Base-by-base conservation (phyloP, 2,797 vertebrate species). In the Coregonus suidteri region DNA sequence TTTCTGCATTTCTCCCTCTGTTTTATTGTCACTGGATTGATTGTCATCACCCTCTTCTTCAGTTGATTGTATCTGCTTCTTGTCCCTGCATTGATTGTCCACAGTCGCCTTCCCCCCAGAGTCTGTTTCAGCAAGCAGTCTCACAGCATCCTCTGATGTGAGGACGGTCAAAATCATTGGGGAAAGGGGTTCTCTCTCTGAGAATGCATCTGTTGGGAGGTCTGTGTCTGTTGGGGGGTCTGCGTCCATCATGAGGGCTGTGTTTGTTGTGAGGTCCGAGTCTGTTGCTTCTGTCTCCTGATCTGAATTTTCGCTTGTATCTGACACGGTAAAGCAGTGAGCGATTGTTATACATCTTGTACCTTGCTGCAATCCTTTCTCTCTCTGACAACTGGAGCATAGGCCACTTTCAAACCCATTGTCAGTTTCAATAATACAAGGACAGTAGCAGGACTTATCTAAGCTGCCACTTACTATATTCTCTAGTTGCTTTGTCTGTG, bases 331-430 rank as follows among this genome's bases (percentile, higher is more conserved):
- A 71, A 51, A 52, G 69, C 34, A 47, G 2, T 69, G 35, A 37
- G n/a, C 18, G 1, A 20, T 35, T 1, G n/a, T n/a, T 14, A 71
- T 52, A 6, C 6, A n/a, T 6, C 15, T 37, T 15, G 18, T 47
- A 34, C 0, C 25, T 25, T 25, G 25, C 25, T 25, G 25, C 25
- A 25, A 25, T 25, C 25, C 25, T 16, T 31, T 54, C 13, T 34
- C 20, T 11, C 1, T 0, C 4, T 75, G 59, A 75, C 75, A 74
- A 75, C 67, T 53, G n/a, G 70, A 52, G 74, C 54, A 47, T 3
- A 62, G 7, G 0, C 2, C 1, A 14, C 2, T 5, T 66, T 78
- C 53, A 52, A 74, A 73, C 2, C 52, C 70, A 52, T 65, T 3
- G 7, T 68, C 68, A 6, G 53, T 54, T 69, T 78, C 73, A 65